These are phyloP conservation scores for Colistium nudipinnis DNA, from an alignment of 2,113 vertebrate species.

Conservation along the genomic window DNA sequence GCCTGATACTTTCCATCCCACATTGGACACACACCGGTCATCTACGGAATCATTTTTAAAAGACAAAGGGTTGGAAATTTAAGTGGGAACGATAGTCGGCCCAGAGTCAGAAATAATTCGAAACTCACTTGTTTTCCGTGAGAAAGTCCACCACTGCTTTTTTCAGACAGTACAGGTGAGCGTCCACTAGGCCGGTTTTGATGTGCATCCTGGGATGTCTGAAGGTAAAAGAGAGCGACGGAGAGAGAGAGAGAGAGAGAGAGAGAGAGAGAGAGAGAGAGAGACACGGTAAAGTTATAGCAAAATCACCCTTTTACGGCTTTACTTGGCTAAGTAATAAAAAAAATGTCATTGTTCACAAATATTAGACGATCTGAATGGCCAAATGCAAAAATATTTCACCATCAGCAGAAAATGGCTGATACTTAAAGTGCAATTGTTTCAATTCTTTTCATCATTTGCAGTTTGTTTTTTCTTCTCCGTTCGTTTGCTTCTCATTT, in stretches of 20 bases:
- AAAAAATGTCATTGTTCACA: neutral
- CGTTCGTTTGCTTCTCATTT: conserved; percentile 51
- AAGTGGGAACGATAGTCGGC: neutral
- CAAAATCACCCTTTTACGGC: neutral
- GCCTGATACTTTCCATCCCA: neutral
- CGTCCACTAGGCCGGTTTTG: conserved; percentile 93
- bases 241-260: neutral
- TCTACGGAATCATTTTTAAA: neutral
- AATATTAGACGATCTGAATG: no score
- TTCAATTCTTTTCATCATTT: conserved; percentile 41
- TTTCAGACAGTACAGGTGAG: conserved; percentile 98
- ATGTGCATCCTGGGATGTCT: conserved; percentile 95
- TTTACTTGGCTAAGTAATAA: neutral
- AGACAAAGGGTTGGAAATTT: neutral
- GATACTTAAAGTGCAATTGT: conserved; percentile 12
- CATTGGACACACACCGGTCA: neutral
- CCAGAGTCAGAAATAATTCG: neutral
- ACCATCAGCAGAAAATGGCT: no score
- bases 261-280: neutral
- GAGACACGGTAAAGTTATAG: neutral
- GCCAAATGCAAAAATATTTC: neutral
- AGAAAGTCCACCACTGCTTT: conserved; percentile 96
- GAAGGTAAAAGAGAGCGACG: conserved; percentile 30
- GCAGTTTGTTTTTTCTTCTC: conserved; percentile 44
- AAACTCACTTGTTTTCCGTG: conserved; percentile 90